Evolutionary conservation across 1,140 invertebrate species (phyloP).

Genomic region (Colletes latitarsis): DNA sequence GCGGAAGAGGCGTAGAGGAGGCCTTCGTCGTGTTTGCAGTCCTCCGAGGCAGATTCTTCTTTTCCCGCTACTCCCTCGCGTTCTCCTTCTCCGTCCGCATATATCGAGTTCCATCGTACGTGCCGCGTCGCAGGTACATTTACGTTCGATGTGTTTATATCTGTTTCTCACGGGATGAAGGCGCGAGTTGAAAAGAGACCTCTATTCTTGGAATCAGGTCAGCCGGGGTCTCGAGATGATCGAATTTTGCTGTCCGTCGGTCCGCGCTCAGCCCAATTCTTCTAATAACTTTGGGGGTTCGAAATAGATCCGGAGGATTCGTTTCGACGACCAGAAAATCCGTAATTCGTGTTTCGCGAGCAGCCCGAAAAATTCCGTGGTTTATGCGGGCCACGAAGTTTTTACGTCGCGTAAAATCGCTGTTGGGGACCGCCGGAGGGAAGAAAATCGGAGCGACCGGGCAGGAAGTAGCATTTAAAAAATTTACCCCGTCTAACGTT

Average conservation of each 20-base stretch:
- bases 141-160: constrained; percentile 55
- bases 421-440: constrained; percentile 10
- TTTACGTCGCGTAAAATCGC: constrained; percentile 32
- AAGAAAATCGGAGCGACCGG: constrained; percentile 41
- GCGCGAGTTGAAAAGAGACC: not conserved
- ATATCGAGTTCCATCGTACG: constrained; percentile 15
- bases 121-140: constrained; percentile 17
- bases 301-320: not conserved
- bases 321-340: no score
- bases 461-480: constrained; percentile 53
- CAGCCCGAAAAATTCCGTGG: not conserved
- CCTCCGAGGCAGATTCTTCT: constrained; percentile 40
- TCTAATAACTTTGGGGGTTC: no score
- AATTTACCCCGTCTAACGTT: constrained; percentile 47
- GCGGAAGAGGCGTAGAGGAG: not conserved
- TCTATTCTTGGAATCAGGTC: constrained; percentile 44
- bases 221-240: constrained; percentile 24
- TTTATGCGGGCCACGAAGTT: constrained; percentile 23
- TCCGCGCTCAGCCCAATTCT: not conserved
- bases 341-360: not conserved
- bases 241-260: constrained; percentile 2
- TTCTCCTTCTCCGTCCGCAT: not conserved
- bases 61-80: not conserved
- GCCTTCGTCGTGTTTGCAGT: constrained; percentile 26
- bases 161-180: constrained; percentile 9